Evolutionary conservation across 2,888 invertebrate species (phyloP), one percentile per base, ranked within the genome.

Genomic region (Dusona sp.): DNA sequence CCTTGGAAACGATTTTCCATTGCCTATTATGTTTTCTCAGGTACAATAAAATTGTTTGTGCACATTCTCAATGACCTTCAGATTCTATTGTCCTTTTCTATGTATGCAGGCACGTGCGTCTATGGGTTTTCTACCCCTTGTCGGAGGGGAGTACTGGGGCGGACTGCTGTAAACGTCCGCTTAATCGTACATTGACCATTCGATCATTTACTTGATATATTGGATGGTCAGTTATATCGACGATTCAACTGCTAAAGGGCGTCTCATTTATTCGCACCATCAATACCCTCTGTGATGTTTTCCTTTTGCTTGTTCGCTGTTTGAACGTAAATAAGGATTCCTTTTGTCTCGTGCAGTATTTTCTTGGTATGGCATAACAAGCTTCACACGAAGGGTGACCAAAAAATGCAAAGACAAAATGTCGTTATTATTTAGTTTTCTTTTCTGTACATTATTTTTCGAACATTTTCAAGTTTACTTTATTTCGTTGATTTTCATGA

Each of bases 141-240:
- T 61, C 4, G 16, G 7, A 29, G 16, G 29, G 6, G 61, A 7
- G 2, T n/a, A n/a, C n/a, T n/a, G 9, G 7, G 16, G 57, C n/a
- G 42, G 57, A 61, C 25, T 25, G 19, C 19, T 22, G 22, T 36
- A 19, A 38, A 38, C 48, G 25, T 16, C 19, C 19, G 64, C 36
- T 22, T 3, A 19, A 42, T 19, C 38, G 48, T 48, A 51, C 25
- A 67, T 57, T 54, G 74, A 81, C 65, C 54, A 67, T 45, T 33
- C 57, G 54, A 79, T 78, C 29, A 54, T 51, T 38, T 38, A 42
- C 68, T 79, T 68, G 25, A 79, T 29, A 79, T 79, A 79, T 68
- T 48, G 29, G 25, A 64, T 48, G 57, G 68, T 79, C 72, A 79
- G 74, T 75, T 70, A 38, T 68, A n/a, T 45, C 68, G 68, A 42